Conservation (phyloP, 2,113 vertebrate species). For the Pachypanchax playfairii region DNA sequence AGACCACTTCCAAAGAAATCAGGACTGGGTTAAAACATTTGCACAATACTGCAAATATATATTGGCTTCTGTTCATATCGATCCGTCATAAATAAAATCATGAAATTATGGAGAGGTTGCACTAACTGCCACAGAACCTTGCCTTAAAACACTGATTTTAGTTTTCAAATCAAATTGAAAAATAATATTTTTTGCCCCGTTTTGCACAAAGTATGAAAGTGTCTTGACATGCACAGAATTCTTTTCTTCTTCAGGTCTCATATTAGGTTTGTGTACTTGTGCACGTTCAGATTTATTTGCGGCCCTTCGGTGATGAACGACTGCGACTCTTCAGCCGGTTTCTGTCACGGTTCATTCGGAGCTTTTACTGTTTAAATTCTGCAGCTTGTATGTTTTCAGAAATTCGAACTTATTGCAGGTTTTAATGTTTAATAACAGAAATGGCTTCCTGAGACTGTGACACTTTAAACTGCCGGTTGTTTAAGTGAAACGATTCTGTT, state of each 20-base stretch:
- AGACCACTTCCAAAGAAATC: no score
- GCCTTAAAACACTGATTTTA: conserved; percentile 47
- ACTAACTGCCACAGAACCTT: conserved; percentile 59
- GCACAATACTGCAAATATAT: background rate
- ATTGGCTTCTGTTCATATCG: conserved; percentile 36
- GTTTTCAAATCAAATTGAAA: conserved; percentile 22
- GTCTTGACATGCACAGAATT: conserved; percentile 13
- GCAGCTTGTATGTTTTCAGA: no score
- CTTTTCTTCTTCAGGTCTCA: conserved; percentile 1
- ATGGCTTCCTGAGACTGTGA: background rate
- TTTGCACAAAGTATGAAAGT: conserved; percentile 2
- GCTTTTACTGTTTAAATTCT: conserved; percentile 7
- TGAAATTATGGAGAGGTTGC: conserved; percentile 35
- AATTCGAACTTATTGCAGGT: background rate
- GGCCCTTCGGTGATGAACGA: background rate
- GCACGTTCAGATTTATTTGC: conserved; percentile 34
- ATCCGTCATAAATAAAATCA: conserved; percentile 7
- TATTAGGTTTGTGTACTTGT: conserved; percentile 24
- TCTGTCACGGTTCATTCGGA: background rate
- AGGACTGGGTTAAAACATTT: background rate
- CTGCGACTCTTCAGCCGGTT: no score
- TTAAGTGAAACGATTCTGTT: background rate
- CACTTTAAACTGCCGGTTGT: no score
- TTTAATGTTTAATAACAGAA: no score
- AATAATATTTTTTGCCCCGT: conserved; percentile 13